Evolutionary conservation across 2,888 invertebrate species (phyloP).

Genomic region (Netelia inedita): DNA sequence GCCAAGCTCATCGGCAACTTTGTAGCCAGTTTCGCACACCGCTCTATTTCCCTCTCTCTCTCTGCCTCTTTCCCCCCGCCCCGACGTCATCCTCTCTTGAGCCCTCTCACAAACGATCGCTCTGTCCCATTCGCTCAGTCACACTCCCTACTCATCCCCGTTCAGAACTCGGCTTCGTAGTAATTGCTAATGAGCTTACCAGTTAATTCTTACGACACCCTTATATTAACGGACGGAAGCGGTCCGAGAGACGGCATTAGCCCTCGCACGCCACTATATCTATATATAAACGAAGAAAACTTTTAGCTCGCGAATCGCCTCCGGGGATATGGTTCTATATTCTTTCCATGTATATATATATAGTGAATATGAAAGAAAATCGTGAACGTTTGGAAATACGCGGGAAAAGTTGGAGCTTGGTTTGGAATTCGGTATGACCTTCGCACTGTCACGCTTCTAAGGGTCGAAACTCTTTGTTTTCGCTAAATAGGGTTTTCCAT

Average conservation of each 20-base stretch:
- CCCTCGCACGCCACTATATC: neutral
- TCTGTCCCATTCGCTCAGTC: conserved; percentile 4
- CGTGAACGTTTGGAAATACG: neutral
- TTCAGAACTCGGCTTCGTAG: conserved; percentile 43
- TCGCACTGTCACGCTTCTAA: neutral
- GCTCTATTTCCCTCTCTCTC: conserved; percentile 1
- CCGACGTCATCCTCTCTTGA: neutral
- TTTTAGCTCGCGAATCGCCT: neutral
- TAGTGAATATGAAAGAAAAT: neutral
- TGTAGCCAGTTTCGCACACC: conserved; percentile 44
- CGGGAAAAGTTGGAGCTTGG: neutral
- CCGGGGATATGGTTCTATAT: neutral
- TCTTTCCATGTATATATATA: neutral
- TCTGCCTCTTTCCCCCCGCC: neutral
- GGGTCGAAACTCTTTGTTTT: neutral
- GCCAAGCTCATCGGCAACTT: conserved; percentile 63
- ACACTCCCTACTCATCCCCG: neutral
- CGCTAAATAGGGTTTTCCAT: no score
- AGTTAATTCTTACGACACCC: conserved; percentile 58
- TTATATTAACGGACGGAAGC: conserved; percentile 42
- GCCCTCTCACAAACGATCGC: no score
- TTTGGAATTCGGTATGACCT: neutral
- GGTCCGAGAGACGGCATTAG: conserved; percentile 14
- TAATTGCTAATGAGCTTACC: conserved; percentile 62
- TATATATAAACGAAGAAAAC: conserved; percentile 16